These are phyloP conservation scores for Cavia aperea DNA, from an alignment of 2,113 vertebrate species.

Conservation along the genomic window DNA sequence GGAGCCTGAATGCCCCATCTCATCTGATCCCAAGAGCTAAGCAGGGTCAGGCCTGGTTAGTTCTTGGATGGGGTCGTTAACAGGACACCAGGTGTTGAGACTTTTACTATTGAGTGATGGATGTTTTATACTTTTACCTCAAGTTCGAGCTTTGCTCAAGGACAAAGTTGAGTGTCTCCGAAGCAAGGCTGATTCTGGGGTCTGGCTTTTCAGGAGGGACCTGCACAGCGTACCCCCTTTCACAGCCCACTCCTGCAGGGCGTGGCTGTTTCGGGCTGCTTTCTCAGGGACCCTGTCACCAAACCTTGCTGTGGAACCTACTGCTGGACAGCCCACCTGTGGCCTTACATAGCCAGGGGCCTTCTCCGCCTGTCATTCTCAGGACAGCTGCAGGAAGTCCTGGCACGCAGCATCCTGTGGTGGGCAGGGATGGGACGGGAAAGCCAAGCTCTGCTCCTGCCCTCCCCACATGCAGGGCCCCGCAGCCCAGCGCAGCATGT, in stretches of 20 bases:
- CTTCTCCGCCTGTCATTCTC: not conserved
- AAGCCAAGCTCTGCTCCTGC: not conserved
- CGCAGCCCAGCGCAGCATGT: not conserved
- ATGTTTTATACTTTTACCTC: not conserved
- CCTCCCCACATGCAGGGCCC: too few species aligned
- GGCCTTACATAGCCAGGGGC: not conserved
- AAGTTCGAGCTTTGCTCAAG: not conserved
- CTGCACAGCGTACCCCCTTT: rapidly evolving
- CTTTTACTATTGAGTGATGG: not conserved
- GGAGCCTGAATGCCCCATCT: not conserved
- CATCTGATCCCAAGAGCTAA: too few species aligned
- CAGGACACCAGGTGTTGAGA: not conserved
- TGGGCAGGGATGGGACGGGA: rapidly evolving
- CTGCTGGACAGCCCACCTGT: not conserved
- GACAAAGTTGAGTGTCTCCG: not conserved
- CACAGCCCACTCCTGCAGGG: not conserved
- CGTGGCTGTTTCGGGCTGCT: not conserved
- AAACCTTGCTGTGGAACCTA: too few species aligned
- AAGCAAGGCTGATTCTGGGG: not conserved
- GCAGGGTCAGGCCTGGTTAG: too few species aligned
- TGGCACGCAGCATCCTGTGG: too few species aligned
- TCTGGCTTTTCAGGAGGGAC: not conserved
- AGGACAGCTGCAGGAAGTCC: not conserved
- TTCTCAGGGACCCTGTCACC: not conserved
- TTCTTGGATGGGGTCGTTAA: too few species aligned